Percentiles rank a stretch among this genome's conserved stretches.
phyloP scores from a whole-genome alignment of 2,888 invertebrate species.

The Habrosyne pyritoides region DNA sequence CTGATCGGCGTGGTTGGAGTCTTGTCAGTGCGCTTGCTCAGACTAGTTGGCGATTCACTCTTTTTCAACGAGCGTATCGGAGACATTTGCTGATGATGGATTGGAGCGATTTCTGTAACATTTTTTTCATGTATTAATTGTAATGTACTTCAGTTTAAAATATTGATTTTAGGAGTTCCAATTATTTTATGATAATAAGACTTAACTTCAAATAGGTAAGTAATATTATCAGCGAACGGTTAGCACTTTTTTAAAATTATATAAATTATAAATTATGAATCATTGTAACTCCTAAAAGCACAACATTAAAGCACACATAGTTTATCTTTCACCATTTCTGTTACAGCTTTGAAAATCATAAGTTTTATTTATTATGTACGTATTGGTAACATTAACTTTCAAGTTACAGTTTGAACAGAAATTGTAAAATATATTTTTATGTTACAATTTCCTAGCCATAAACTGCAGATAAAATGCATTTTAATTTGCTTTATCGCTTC shows the following conservation, averaged over 20 bases:
- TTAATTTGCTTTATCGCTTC: not conserved
- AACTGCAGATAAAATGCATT: not conserved
- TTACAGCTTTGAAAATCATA: not conserved
- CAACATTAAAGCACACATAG: constrained; percentile 45
- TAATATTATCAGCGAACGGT: not conserved
- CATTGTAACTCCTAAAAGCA: constrained; percentile 45
- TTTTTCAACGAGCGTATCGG: constrained; percentile 79
- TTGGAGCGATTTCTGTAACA: constrained; percentile 80
- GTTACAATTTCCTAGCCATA: not conserved
- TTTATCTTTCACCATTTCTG: constrained; percentile 15
- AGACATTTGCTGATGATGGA: constrained; percentile 81
- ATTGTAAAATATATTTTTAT: not conserved
- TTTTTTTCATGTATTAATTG: constrained; percentile 33
- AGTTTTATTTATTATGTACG: not conserved
- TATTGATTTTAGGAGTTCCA: constrained; percentile 36
- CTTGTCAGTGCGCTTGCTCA: constrained; percentile 78
- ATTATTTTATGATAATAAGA: constrained; percentile 11
- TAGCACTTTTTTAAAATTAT: not conserved
- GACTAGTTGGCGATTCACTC: constrained; percentile 77
- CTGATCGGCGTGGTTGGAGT: constrained; percentile 79
- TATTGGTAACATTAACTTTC: not conserved
- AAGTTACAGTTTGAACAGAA: not conserved
- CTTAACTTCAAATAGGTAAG: not conserved
- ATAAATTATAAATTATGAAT: not conserved
- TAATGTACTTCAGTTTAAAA: constrained; percentile 7